Conservation (phyloP, 1,140 invertebrate species). For the Glomeris maerens region DNA sequence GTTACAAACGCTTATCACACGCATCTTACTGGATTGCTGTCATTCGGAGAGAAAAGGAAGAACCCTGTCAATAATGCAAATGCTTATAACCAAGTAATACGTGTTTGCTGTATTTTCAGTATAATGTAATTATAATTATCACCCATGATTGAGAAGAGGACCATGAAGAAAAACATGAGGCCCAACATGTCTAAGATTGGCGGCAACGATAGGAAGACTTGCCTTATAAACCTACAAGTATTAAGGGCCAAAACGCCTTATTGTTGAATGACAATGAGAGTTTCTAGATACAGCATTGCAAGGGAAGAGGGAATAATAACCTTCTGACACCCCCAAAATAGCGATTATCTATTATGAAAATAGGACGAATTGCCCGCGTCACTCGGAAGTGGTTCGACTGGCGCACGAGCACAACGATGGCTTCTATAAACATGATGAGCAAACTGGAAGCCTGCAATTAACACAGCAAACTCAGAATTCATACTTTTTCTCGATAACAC, state of each 20-base stretch:
- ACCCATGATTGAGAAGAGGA: slow-evolving; percentile 59
- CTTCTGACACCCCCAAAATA: slow-evolving; percentile 52
- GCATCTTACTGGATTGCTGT: slow-evolving; percentile 43
- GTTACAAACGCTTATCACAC: slow-evolving; percentile 87
- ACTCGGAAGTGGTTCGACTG: slow-evolving; percentile 76
- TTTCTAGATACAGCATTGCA: slow-evolving; percentile 11
- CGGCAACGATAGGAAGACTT: slow-evolving; percentile 62
- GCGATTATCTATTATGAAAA: slow-evolving; percentile 75
- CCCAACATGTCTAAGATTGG: slow-evolving; percentile 79
- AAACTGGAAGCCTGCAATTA: slow-evolving; percentile 53
- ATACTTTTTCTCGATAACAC: background rate
- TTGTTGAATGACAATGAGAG: background rate
- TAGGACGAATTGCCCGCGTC: slow-evolving; percentile 69
- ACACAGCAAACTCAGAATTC: slow-evolving; percentile 12
- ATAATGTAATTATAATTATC: slow-evolving; percentile 13
- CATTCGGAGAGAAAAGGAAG: slow-evolving; percentile 55
- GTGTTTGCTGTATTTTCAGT: background rate
- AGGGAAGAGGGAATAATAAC: slow-evolving; percentile 23
- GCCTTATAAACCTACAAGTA: slow-evolving; percentile 33
- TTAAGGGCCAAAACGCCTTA: background rate
- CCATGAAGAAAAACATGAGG: slow-evolving; percentile 69
- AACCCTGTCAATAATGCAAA: slow-evolving; percentile 41
- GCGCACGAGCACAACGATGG: slow-evolving; percentile 59
- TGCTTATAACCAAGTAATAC: slow-evolving; percentile 3
- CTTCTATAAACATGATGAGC: slow-evolving; percentile 70